Base-by-base conservation (phyloP, 2,888 invertebrate genomes). In the Gari tellinella region DNA sequence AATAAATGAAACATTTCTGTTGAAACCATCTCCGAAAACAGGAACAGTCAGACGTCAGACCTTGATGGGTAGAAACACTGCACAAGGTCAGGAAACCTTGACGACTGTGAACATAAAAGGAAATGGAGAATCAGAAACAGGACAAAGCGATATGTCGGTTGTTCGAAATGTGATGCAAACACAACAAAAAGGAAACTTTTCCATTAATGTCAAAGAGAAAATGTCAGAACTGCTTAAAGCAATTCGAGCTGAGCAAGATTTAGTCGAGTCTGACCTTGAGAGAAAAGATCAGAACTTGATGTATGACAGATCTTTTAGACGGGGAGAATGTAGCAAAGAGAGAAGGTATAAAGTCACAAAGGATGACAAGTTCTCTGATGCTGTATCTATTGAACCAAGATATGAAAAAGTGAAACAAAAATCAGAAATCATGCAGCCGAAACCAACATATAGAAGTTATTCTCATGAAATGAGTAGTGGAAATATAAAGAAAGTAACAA, bases 231-330 rank as follows among this genome's bases (percentile, higher is more conserved):
- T 80, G 21, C 49, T 75, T 31, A 52, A 69, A 40, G 72, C 72
- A n/a, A 75, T 80, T 15, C 60, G 58, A 49, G 52, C 69, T 15
- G 69, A 80, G 55, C 75, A 75, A 51, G 41, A 57, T 45, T 45
- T 52, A 12, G 75, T 66, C 12, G 80, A 80, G 46, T 26, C 63
- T 17, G 75, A 80, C 57, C 48, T 80, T 45, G 64, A 75, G 41
- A 45, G 64, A 21, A 67, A 43, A 43, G 46, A 52, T 38, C 46
- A 45, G 7, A 26, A 51, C 8, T 41, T 21, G 12, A 40, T 7
- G 40, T 12, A 21, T 31, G 31, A 31, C 31, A 31, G 31, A 31
- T 7, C 10, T 31, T 31, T 7, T 31, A 31, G 10, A 31, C 4
- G 31, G 10, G 31, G 31, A 31, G 31, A 31, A 10, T 7, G 31